phyloP scores from a whole-genome alignment of 2,797 vertebrate species.

The Pogoniulus pusillus region DNA sequence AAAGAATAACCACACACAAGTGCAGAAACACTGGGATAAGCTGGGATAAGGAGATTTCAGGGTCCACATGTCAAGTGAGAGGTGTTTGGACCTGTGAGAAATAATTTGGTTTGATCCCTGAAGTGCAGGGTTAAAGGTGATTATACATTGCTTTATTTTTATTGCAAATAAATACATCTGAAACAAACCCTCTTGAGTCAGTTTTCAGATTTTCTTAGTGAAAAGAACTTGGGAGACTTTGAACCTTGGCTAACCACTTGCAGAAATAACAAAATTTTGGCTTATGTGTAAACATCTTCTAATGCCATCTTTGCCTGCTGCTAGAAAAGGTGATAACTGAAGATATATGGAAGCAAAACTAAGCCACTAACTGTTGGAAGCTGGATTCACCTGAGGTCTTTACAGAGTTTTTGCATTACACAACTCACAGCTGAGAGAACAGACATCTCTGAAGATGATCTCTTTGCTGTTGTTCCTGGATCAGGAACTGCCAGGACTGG shows the following conservation, averaged over 20 bases:
- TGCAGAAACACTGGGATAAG: not conserved
- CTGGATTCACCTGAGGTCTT: not conserved
- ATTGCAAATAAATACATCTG: not conserved
- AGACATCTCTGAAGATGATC: not conserved
- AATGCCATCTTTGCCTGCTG: not conserved
- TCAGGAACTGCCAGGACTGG: not conserved
- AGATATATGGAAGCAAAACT: not conserved
- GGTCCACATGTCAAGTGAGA: not conserved
- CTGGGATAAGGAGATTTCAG: not conserved
- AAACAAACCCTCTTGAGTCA: not conserved
- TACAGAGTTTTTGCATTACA: not conserved
- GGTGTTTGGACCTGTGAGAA: not conserved
- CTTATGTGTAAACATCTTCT: not conserved
- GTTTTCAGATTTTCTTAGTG: not conserved
- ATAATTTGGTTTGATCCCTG: not conserved
- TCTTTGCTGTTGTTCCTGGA: not conserved
- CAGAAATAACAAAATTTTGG: not conserved
- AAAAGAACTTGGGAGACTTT: not conserved
- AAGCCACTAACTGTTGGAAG: not conserved
- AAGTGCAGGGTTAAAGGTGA: fast-evolving
- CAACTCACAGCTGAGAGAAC: not conserved
- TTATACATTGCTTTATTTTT: not conserved
- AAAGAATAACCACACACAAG: not conserved
- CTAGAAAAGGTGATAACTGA: not conserved
- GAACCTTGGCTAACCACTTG: not conserved